These are phyloP conservation scores for Palythoa heliodiscus DNA, from an alignment of 92 coral and sea anemone species.

Conservation along the genomic window DNA sequence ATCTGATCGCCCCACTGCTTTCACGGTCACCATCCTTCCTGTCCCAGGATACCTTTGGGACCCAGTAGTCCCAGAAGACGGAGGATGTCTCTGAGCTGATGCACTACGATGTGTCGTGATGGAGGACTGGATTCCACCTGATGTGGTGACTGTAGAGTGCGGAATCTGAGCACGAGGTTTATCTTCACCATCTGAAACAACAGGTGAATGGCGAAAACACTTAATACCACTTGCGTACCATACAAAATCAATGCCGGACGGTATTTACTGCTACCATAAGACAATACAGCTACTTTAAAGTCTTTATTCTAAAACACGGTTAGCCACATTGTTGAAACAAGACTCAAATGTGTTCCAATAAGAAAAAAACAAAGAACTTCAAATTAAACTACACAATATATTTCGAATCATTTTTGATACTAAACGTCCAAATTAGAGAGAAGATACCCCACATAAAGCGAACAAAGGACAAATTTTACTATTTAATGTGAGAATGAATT, in stretches of 20 bases:
- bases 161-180: slow-evolving; percentile 78
- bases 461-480: no score
- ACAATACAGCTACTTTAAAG: no score
- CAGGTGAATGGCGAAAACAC: background rate
- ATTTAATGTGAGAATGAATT: no score
- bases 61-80: slow-evolving; percentile 53
- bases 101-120: slow-evolving; percentile 49
- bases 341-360: no score
- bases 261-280: no score
- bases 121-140: slow-evolving; percentile 52
- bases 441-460: no score
- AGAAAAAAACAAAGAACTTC: no score
- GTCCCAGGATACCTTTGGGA: slow-evolving; percentile 42
- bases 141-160: slow-evolving; percentile 63
- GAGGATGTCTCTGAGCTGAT: slow-evolving; percentile 52
- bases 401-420: no score
- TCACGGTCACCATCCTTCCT: slow-evolving; percentile 76
- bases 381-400: no score
- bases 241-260: background rate
- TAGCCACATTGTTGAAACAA: no score
- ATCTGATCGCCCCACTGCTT: slow-evolving; percentile 88
- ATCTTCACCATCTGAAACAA: slow-evolving; percentile 69
- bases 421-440: no score
- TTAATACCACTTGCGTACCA: background rate
- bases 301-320: no score